Evolutionary conservation across 2,113 vertebrate species (phyloP).

Genomic region (Odobenus rosmarus): DNA sequence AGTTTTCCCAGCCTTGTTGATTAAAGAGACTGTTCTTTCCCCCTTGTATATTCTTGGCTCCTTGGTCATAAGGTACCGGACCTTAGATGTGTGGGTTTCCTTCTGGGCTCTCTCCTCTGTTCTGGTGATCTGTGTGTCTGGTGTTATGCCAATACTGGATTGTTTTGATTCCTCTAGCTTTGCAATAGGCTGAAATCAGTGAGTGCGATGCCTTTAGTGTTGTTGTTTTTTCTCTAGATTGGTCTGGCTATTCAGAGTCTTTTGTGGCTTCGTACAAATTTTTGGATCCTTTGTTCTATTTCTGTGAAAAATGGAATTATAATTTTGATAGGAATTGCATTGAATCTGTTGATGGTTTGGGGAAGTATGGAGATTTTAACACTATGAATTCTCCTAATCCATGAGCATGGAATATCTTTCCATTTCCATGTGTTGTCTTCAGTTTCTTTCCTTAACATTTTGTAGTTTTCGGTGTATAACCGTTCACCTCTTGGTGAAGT

Average conservation of each 20-base stretch:
- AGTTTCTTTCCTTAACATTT: not conserved
- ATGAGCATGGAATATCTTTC: not conserved
- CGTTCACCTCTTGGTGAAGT: not conserved
- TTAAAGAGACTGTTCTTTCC: not conserved
- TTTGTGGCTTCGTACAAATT: not conserved
- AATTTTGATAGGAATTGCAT: not conserved
- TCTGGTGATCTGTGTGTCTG: not conserved
- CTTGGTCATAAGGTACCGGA: not conserved
- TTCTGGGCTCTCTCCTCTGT: not conserved
- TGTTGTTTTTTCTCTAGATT: not conserved
- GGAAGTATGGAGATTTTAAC: not conserved
- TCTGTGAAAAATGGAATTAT: not conserved
- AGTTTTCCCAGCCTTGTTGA: not conserved
- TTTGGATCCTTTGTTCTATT: not conserved
- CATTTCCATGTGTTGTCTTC: not conserved
- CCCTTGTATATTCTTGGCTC: not conserved
- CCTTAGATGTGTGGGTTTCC: not conserved
- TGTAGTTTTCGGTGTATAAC: not conserved
- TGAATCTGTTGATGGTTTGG: not conserved
- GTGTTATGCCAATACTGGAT: not conserved
- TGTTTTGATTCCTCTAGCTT: not conserved
- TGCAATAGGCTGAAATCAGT: not conserved
- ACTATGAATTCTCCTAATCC: not conserved
- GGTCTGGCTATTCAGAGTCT: not conserved
- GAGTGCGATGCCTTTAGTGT: not conserved